Base-by-base conservation (phyloP, 37 sponge, comb jelly and placozoan species). In the Beroe forskalii region DNA sequence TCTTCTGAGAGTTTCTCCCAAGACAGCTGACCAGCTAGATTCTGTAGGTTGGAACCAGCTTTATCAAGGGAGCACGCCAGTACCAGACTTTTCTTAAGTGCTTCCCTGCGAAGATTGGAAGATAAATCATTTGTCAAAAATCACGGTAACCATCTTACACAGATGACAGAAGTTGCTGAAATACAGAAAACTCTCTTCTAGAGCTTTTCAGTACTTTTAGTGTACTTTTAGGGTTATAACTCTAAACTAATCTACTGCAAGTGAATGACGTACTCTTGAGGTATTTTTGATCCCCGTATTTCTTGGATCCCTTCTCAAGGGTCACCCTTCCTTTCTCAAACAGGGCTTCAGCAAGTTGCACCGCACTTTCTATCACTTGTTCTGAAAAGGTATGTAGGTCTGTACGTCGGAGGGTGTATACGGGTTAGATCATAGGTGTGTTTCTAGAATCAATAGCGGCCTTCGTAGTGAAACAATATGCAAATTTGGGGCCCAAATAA, bases 301-400 rank as follows among this genome's bases (percentile, higher is more conserved):
- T 63, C 66, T 63, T 63, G 4, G 4, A 6, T n/a, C 66, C 66
- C 17, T n/a, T 69, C 19, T 69, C 72, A 2, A 69, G 27, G 19
- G 32, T 69, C 12, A 37, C 19, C 38, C 17, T 69, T 32, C 72
- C 72, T 36, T 69, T 69, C 32, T 69, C 39, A 1, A 69, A 9
- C 72, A 69, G 38, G 19, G 32, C 19, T 36, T 69, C 72, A 36
- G 72, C 27, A 3, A 69, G 72, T 17, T 69, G 72, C 35, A 69
- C 19, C 20, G 36, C 72, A 69, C 72, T 69, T 35, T 69, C 72
- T 1, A 69, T 19, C 1, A 36, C 72, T 69, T 69, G 72, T 32
- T 36, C 72, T 69, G 72, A 36, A 36, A 36, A 63, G 17, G 24
- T 63, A 12, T 48, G 55, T 12, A 17, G 55, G 12, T 6, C 6